These are phyloP conservation scores for Solea solea DNA, from an alignment of 2,113 vertebrate species.

Conservation along the genomic window DNA sequence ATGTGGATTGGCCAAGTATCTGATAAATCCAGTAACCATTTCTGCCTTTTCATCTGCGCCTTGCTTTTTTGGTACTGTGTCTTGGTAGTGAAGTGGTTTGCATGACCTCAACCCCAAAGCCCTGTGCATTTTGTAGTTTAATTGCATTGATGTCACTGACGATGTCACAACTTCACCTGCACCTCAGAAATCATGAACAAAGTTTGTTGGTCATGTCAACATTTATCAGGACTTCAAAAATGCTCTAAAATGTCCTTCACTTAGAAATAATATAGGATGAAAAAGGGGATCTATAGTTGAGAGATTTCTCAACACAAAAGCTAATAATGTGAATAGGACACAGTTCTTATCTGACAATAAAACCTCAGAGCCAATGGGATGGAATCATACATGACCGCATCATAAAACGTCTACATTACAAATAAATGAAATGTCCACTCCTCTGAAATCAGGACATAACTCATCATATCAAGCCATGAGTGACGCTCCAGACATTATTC, in stretches of 20 bases:
- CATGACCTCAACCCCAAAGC: no score
- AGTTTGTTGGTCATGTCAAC: not conserved
- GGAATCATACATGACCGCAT: constrained; percentile 43
- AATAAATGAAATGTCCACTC: constrained; percentile 58
- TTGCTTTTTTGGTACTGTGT: not conserved
- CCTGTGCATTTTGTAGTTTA: no score
- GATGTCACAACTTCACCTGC: no score
- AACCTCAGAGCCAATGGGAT: constrained; percentile 39
- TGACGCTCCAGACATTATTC: constrained; percentile 63
- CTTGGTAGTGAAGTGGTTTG: no score
- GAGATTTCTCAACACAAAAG: not conserved
- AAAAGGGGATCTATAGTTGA: not conserved
- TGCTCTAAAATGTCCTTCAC: not conserved
- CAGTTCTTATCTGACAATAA: constrained; percentile 20
- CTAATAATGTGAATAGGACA: constrained; percentile 28
- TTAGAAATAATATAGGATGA: not conserved
- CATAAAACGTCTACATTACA: constrained; percentile 60
- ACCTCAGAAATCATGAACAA: no score
- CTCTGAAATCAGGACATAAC: constrained; percentile 64
- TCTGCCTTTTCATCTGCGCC: not conserved
- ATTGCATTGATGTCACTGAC: no score
- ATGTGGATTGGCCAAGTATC: constrained; percentile 7
- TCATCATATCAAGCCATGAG: constrained; percentile 68
- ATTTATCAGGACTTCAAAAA: not conserved
- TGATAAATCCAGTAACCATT: not conserved